Base-by-base conservation (phyloP, 2,113 vertebrate genomes). In the Dipodomys spectabilis region DNA sequence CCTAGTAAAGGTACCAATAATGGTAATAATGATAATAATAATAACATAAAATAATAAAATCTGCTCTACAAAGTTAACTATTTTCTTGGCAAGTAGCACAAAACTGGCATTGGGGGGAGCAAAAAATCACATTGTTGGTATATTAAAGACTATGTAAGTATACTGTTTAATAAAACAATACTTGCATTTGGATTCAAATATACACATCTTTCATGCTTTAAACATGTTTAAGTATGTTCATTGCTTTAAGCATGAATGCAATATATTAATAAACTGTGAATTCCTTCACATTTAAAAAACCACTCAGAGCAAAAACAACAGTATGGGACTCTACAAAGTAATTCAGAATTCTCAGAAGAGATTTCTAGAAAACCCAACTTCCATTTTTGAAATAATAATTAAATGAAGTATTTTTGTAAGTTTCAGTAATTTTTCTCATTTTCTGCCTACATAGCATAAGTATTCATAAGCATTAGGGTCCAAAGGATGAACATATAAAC, bases 301-400 rank as follows among this genome's bases (percentile, higher is more conserved):
- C 6, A 73, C 27, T 87, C 5, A 73, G 35, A 16, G 7, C 25
- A 69, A 45, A 91, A 85, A 30, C 9, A 49, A 32, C 2, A 73
- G 3, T 35, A 30, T n/a, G 1, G 44, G 2, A 78, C 32, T 60
- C 57, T 80, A 15, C 6, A 4, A 30, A n/a, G 28, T 65, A 64
- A 27, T 45, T 39, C 13, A 13, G 77, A 68, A 82, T n/a, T 78
- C 82, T 83, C 20, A 49, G 18, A 83, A 80, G 11, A 74, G 4
- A 57, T 39, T 77, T 90, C 22, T 57, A 60, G 62, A 87, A 69
- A 89, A 83, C 35, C 81, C 28, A 57, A 45, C 39, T 62, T 82
- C 22, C 6, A 45, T 75, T 88, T 92, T 30, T 74, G 25, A 91
- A 89, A 28, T 78, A 92, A 82, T 32, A 81, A 93, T 93, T 88